Conservation (phyloP, 2,797 vertebrate genomes). For the Cheirogaleus major region DNA sequence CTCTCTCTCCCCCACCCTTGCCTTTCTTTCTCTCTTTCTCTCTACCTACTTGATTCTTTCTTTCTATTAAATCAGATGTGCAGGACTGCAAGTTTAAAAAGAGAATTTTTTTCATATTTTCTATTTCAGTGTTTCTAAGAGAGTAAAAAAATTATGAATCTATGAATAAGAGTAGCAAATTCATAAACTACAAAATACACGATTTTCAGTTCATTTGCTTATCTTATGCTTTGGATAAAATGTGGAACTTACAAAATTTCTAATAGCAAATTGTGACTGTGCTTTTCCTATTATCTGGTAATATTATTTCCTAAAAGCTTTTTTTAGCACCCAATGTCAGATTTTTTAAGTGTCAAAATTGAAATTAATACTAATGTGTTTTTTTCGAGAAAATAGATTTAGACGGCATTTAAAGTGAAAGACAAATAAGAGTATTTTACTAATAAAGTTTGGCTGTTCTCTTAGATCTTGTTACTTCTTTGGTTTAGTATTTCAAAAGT, state of each 20-base stretch:
- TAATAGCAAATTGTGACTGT: constrained; percentile 39
- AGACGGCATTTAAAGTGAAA: constrained; percentile 34
- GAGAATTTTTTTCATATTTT: background rate
- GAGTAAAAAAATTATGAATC: background rate
- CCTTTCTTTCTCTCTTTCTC: background rate
- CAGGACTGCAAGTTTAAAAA: background rate
- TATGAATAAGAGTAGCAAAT: constrained; percentile 1
- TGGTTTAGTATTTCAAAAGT: background rate
- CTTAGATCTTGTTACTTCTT: background rate
- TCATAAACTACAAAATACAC: background rate
- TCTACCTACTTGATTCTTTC: background rate
- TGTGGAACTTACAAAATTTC: constrained; percentile 15
- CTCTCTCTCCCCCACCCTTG: background rate
- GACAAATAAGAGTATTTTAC: constrained; percentile 29
- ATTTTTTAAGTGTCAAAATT: constrained; percentile 51
- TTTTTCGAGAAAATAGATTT: constrained; percentile 21
- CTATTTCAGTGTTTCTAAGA: background rate
- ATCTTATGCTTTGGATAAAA: background rate
- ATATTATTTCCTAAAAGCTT: constrained; percentile 40
- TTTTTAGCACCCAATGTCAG: constrained; percentile 41
- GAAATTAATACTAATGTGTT: constrained; percentile 46
- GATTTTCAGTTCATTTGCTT: background rate
- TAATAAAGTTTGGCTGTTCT: background rate
- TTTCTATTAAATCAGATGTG: background rate
- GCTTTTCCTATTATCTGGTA: background rate